Percentiles rank a stretch among this genome's conserved stretches.
These are phyloP conservation scores for Lepas anatifera DNA, from an alignment of 2,888 invertebrate species.

Conservation along the genomic window DNA sequence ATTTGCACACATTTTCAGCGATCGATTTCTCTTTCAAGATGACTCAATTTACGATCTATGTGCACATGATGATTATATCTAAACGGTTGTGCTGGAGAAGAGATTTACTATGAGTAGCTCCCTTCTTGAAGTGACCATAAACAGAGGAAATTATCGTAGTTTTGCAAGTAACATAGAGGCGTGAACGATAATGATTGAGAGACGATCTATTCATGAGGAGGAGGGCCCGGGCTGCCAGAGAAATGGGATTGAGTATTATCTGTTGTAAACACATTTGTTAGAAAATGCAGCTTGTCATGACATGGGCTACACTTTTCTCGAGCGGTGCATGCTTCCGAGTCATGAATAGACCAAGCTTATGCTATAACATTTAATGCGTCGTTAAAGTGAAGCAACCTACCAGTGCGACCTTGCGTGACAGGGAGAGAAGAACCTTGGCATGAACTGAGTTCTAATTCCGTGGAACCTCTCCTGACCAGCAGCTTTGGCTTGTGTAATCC, in stretches of 20 bases:
- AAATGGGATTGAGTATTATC: slow-evolving; percentile 1
- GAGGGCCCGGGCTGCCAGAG: not conserved
- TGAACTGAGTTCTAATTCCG: too few relatives aligned
- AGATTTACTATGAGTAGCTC: not conserved
- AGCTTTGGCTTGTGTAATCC: too few relatives aligned
- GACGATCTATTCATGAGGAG: slow-evolving; percentile 3
- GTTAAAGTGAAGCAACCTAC: too few relatives aligned
- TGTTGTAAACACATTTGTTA: slow-evolving; percentile 7
- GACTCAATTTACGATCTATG: slow-evolving; percentile 3
- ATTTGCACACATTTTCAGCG: not conserved
- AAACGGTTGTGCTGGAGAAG: not conserved
- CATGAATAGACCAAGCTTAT: too few relatives aligned
- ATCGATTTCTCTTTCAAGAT: not conserved
- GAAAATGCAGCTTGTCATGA: not conserved
- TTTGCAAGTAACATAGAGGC: slow-evolving; percentile 10
- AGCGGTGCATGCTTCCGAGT: not conserved
- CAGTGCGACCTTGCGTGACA: too few relatives aligned
- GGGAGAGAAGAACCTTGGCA: too few relatives aligned
- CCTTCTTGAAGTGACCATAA: not conserved
- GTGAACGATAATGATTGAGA: slow-evolving; percentile 9
- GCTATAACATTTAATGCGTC: too few relatives aligned
- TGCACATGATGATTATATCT: not conserved
- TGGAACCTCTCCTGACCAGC: too few relatives aligned
- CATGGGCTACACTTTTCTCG: not conserved
- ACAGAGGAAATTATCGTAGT: not conserved